phyloP scores from a whole-genome alignment of 1,140 invertebrate species.

The Drosophila sturtevanti region DNA sequence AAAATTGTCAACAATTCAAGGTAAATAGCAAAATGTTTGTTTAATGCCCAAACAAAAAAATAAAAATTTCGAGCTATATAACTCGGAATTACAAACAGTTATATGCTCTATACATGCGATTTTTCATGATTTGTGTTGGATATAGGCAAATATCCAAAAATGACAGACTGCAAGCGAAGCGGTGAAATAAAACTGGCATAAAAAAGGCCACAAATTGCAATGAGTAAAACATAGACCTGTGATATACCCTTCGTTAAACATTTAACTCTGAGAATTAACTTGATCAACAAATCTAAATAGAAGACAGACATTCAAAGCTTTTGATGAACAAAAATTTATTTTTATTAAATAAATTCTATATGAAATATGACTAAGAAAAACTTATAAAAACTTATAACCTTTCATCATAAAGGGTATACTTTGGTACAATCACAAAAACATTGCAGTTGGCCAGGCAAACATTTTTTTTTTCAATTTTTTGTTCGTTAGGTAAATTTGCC shows the following conservation, averaged over 20 bases:
- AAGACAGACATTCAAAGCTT: too few species aligned
- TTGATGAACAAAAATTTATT: too few species aligned
- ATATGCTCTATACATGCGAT: constrained; percentile 11
- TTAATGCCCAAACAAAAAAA: neutral
- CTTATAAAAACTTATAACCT: too few species aligned
- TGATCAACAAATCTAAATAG: too few species aligned
- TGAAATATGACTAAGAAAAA: too few species aligned
- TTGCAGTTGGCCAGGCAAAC: neutral
- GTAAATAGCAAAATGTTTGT: neutral
- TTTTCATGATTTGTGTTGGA: constrained; percentile 11
- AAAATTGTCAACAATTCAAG: constrained; percentile 13
- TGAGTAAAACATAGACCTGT: neutral
- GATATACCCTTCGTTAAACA: neutral
- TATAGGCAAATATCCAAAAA: constrained; percentile 12
- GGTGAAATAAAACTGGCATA: neutral
- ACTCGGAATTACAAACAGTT: neutral
- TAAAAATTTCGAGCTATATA: neutral
- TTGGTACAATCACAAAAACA: neutral
- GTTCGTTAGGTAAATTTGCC: constrained; percentile 14
- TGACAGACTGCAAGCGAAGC: constrained; percentile 10
- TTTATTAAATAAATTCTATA: too few species aligned
- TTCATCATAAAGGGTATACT: neutral
- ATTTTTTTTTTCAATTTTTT: neutral
- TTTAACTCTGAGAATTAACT: too few species aligned
- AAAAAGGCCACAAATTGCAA: neutral